Percentiles rank a stretch among this genome's conserved stretches.
phyloP scores from a whole-genome alignment of 2,797 vertebrate species.

The Bradypus variegatus region DNA sequence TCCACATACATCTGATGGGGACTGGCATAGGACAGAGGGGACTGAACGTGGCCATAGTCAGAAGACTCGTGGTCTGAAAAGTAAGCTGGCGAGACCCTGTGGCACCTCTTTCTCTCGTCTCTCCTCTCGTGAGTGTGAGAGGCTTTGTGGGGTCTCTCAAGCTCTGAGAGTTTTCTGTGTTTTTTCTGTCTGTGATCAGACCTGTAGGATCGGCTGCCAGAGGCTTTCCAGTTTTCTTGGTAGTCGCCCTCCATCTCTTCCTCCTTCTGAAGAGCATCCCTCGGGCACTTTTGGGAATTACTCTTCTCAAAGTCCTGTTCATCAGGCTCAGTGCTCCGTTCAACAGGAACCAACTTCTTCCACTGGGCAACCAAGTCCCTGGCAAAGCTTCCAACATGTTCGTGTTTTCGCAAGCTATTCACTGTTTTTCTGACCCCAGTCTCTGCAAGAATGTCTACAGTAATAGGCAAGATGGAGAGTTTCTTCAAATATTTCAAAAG shows the following conservation, averaged over 20 bases:
- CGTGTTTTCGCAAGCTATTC: slow-evolving; percentile 92
- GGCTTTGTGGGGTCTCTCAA: slow-evolving; percentile 68
- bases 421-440: slow-evolving; percentile 97
- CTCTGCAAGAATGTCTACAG: slow-evolving; percentile 95
- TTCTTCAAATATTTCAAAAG: slow-evolving; percentile 91
- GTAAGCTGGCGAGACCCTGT: slow-evolving; percentile 70
- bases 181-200: slow-evolving; percentile 73
- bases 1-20: slow-evolving; percentile 71
- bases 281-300: slow-evolving; percentile 72
- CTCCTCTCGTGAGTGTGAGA: slow-evolving; percentile 59
- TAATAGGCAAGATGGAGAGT: slow-evolving; percentile 91
- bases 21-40: slow-evolving; percentile 69
- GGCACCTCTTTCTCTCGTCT: slow-evolving; percentile 73
- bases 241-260: slow-evolving; percentile 75
- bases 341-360: slow-evolving; percentile 96
- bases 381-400: slow-evolving; percentile 84
- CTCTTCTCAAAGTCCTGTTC: slow-evolving; percentile 74
- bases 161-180: slow-evolving; percentile 64
- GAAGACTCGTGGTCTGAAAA: slow-evolving; percentile 78
- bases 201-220: slow-evolving; percentile 69
- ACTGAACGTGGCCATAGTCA: slow-evolving; percentile 72
- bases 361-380: slow-evolving; percentile 92
- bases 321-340: slow-evolving; percentile 76
- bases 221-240: slow-evolving; percentile 69
- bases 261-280: slow-evolving; percentile 79